Percentiles rank a stretch among this genome's conserved stretches.
Evolutionary conservation across 2,113 vertebrate genomes (phyloP).

Genomic region (Pogona vitticeps): DNA sequence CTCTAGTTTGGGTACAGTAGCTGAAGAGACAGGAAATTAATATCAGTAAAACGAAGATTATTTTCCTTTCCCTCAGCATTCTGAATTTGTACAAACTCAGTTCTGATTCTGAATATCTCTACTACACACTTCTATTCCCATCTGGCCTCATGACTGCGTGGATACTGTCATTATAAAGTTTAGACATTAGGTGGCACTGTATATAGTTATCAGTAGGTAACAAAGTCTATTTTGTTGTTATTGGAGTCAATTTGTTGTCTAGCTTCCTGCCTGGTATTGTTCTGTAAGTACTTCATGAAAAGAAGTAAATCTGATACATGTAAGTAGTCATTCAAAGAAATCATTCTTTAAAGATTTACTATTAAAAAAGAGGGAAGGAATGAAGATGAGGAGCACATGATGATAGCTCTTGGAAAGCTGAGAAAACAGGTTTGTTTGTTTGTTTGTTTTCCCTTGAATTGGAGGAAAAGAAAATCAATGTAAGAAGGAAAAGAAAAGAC

Average conservation of each 20-base stretch:
- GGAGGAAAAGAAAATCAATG: background rate
- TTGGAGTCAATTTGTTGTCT: background rate
- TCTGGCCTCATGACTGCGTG: background rate
- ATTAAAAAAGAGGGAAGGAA: background rate
- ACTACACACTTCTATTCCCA: background rate
- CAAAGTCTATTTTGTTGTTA: background rate
- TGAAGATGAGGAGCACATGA: background rate
- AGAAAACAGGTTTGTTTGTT: background rate
- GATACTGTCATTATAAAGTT: background rate
- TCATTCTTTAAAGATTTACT: background rate
- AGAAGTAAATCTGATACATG: background rate
- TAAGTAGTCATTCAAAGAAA: background rate
- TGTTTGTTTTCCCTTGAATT: background rate
- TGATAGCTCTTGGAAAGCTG: background rate
- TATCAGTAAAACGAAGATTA: background rate
- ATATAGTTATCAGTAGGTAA: too few relatives aligned
- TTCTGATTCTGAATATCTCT: background rate
- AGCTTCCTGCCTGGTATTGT: background rate
- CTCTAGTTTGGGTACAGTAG: background rate
- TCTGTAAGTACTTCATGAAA: background rate
- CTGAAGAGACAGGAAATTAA: background rate
- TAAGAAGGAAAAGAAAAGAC: slow-evolving; percentile 15
- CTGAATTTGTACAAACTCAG: background rate
- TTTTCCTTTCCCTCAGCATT: background rate
- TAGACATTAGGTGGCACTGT: too few relatives aligned